Percentiles rank a stretch among this genome's conserved stretches.
Evolutionary conservation across 2,888 invertebrate genomes (phyloP).

Genomic region (Nomada ferruginata): DNA sequence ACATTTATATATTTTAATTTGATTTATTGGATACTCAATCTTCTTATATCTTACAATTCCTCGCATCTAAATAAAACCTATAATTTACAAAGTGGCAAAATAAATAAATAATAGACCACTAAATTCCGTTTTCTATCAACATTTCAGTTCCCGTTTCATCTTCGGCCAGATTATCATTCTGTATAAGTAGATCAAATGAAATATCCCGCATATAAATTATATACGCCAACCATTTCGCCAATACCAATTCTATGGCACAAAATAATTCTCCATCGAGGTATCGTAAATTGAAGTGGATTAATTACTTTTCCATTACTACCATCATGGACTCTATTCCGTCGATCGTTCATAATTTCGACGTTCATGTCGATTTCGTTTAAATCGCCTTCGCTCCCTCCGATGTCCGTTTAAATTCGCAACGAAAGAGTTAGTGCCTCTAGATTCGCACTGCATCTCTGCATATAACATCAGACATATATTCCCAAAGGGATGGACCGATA

Average conservation of each 20-base stretch:
- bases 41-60: too few relatives aligned
- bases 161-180: too few relatives aligned
- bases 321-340: not conserved
- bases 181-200: not conserved
- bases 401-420: slow-evolving; percentile 11
- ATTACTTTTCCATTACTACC: not conserved
- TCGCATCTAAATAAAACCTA: too few relatives aligned
- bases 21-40: too few relatives aligned
- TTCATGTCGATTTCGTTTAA: slow-evolving; percentile 1
- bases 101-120: too few relatives aligned
- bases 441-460: not conserved
- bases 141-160: too few relatives aligned
- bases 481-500: not conserved
- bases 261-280: not conserved
- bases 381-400: not conserved
- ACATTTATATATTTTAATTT: too few relatives aligned
- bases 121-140: too few relatives aligned
- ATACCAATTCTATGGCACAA: not conserved
- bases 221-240: not conserved
- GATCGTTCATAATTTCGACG: slow-evolving; percentile 3
- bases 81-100: too few relatives aligned
- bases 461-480: not conserved
- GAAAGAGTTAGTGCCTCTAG: not conserved
- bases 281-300: not conserved
- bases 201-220: not conserved